These are phyloP conservation scores for Zoanthus solanderi DNA, from an alignment of 92 coral and sea anemone genomes.

Conservation along the genomic window DNA sequence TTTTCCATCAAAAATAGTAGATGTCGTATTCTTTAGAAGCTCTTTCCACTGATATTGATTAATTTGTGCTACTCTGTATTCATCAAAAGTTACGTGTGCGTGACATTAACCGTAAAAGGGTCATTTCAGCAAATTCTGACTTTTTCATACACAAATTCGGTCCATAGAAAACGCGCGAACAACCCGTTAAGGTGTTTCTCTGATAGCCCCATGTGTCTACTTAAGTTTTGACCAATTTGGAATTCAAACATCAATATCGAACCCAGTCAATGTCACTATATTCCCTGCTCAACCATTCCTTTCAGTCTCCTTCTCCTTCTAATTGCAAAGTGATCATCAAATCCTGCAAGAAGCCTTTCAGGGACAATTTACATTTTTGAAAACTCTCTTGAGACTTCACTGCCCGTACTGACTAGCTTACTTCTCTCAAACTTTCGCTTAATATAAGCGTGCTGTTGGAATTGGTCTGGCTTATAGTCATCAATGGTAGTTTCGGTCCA, in stretches of 20 bases:
- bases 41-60: too few relatives aligned
- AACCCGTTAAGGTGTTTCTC: constrained; percentile 67
- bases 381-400: constrained; percentile 8
- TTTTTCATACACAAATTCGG: constrained; percentile 63
- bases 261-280: constrained; percentile 37
- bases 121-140: neutral
- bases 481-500: constrained; percentile 33
- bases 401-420: neutral
- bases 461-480: neutral
- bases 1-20: too few relatives aligned
- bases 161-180: constrained; percentile 61
- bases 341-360: neutral
- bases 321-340: constrained; percentile 13
- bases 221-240: too few relatives aligned
- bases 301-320: constrained; percentile 34
- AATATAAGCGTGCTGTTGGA: neutral
- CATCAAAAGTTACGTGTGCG: too few relatives aligned
- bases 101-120: too few relatives aligned
- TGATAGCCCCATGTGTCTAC: constrained; percentile 47
- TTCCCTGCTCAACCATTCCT: constrained; percentile 34
- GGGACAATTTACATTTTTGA: constrained; percentile 27
- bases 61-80: too few relatives aligned
- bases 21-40: too few relatives aligned
- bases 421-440: neutral
- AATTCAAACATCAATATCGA: too few relatives aligned